Evolutionary conservation across 2,888 invertebrate species (phyloP), one percentile per base, ranked within the genome.

Genomic region (Galeopsomyia nigrocyanea): DNA sequence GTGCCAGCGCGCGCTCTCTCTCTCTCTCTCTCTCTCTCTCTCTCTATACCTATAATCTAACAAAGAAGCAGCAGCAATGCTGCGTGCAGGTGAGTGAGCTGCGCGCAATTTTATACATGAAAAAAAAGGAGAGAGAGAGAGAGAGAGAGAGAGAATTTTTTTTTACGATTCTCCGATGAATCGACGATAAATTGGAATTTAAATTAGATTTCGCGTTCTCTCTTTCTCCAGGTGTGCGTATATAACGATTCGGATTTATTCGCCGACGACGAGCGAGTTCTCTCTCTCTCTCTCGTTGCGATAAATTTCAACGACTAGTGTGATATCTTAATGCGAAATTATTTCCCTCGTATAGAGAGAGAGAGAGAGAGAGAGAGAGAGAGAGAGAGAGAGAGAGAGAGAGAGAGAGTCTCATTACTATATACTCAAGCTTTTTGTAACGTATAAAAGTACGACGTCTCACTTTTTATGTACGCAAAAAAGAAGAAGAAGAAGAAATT

Each of bases 1-100:
- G 78, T 5, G 79, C 80, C 79, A 77, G 78, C 76, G 78, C 73
- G 79, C 79, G 78, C 26, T 26, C 26, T 26, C 39, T 39, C 39
- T 39, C 7, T 39, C 26, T 26, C 26, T 26, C 39, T 39, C 39
- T 39, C 7, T 39, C n/a, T n/a, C 26, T 26, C 26, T 26, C 39
- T 39, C 39, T 39, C 7, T 39, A 39, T 39, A 39, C 39, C 39
- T 67, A 73, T 69, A 69, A 72, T 72, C 67, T 49, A 17, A 3
- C 49, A 56, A 55, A 61, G 22, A 58, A 53, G 60, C 17, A 14
- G 26, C 26, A 26, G 26, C n/a, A n/a, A n/a, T 26, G 26, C 26
- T 63, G 63, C 22, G 46, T 31, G 51, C 68, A 46, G 31, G 47
- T 51, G 39, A 55, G 56, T 22, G 58, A 39, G 49, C 31, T 60